Conservation (phyloP, 2,113 vertebrate species). For the Xiphorhynchus elegans region DNA sequence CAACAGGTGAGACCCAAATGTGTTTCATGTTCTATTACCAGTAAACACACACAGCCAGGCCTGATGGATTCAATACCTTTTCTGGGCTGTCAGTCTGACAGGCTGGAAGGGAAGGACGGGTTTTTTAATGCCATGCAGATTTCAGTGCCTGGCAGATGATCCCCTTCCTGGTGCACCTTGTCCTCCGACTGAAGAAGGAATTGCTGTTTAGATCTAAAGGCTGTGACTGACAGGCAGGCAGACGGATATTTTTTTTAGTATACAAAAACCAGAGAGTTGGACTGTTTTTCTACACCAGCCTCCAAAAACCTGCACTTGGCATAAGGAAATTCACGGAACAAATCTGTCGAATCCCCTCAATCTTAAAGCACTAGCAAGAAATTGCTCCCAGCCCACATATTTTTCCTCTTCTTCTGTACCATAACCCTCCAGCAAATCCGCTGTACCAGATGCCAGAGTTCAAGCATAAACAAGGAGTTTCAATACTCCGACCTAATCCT, state of each 20-base stretch:
- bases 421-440: background rate
- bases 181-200: background rate
- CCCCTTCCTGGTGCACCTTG: background rate
- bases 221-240: background rate
- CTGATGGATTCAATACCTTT: background rate
- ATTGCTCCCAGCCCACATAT: constrained; percentile 17
- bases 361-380: background rate
- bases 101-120: background rate
- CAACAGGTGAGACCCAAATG: constrained; percentile 12
- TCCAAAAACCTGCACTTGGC: background rate
- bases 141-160: background rate
- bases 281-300: background rate
- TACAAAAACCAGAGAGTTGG: background rate
- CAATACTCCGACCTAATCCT: background rate
- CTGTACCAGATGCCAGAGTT: background rate
- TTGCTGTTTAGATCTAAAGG: background rate
- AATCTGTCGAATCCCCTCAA: background rate
- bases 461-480: background rate
- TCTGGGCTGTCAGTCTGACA: background rate
- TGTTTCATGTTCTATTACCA: background rate
- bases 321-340: background rate
- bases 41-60: background rate
- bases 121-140: background rate
- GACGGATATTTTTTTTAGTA: background rate
- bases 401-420: background rate